These are phyloP conservation scores for Ispidina lecontei DNA, from an alignment of 2,797 vertebrate species.

Conservation along the genomic window DNA sequence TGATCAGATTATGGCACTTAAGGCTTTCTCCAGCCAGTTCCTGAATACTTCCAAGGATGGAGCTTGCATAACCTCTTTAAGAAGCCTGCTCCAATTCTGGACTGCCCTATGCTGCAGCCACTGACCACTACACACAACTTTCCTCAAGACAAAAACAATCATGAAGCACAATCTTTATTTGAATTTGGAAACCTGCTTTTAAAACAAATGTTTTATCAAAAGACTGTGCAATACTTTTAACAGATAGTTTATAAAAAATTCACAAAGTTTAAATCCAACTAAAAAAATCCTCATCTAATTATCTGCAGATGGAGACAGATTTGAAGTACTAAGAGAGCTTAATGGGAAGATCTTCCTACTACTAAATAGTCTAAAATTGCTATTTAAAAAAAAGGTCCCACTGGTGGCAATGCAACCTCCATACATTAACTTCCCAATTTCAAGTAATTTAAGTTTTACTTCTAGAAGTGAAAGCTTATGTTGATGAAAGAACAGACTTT, in stretches of 20 bases:
- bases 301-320: neutral
- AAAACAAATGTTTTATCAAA: neutral
- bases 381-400: neutral
- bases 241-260: neutral
- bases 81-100: neutral
- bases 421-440: neutral
- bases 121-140: neutral
- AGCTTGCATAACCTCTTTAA: neutral
- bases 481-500: neutral
- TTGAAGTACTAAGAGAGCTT: neutral
- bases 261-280: neutral
- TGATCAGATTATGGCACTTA: neutral
- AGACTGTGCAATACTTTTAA: neutral
- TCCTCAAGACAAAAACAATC: neutral
- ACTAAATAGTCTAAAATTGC: neutral
- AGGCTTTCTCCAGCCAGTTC: neutral
- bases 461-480: neutral
- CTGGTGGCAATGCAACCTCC: neutral
- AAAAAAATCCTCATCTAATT: neutral
- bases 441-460: neutral
- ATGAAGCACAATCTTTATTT: neutral
- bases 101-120: neutral
- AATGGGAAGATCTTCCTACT: neutral
- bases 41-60: neutral
- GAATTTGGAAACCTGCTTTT: neutral